Base-by-base conservation (phyloP, 2,113 vertebrate species). In the Crotophaga sulcirostris region DNA sequence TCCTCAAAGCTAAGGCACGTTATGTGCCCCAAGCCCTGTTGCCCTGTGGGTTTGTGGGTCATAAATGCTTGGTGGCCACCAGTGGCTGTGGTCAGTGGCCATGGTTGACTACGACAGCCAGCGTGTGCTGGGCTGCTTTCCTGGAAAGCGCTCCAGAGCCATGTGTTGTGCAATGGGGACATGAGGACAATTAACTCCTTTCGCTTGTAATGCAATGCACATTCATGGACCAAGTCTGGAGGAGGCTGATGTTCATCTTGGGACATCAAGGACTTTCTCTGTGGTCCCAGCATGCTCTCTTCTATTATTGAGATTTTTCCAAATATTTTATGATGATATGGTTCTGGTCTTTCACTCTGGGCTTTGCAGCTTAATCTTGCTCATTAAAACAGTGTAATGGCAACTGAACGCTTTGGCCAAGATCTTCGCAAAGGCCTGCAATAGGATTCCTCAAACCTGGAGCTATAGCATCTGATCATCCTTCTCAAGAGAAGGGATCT, bases 271-370 rank as follows among this genome's bases (percentile, higher is more conserved):
- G 55, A 29, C 72, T 67, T 83, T 38, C 33, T 47, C 21, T 52
- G 40, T 1, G 1, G n/a, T 64, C 54, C 62, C 36, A n/a, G 69
- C 0, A 0, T 45, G 36, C 51, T 93, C 2, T 0, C 21, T 63
- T 68, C 49, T 25, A 7, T 49, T 31, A 7, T 6, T 15, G 49
- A 72, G 49, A 28, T 40, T 78, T 93, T 59, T 40, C 54, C 36
- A 59, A 34, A 18, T 89, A 87, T 67, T 14, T 84, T 45, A 17
- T 40, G 77, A 23, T 66, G 42, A 85, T 74, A 42, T 84, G 51
- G 74, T 52, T 52, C 38, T 12, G 8, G 8, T 56, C 72, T 67
- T 66, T 77, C 51, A 42, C 60, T 69, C 20, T 7, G 14, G 80
- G 59, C 45, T 89, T 88, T 34, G 26, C 72, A 70, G 59, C 55